A percentile compares a stretch with the other conserved stretches of the same genome.
Evolutionary conservation across 1,140 invertebrate species (phyloP).

Genomic region (Zaprionus camerounensis): DNA sequence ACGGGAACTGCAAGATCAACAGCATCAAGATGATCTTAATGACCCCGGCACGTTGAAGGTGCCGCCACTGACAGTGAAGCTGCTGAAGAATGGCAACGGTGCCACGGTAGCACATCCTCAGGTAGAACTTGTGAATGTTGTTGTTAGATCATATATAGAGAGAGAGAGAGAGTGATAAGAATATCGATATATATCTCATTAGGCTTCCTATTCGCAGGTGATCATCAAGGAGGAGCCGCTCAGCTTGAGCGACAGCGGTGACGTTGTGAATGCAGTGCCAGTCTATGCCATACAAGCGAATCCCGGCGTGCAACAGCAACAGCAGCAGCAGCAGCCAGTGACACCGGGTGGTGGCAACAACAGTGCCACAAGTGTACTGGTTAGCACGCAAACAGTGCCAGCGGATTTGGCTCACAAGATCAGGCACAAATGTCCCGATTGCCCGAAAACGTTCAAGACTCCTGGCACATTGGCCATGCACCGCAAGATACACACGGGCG

Average conservation of each 20-base stretch:
- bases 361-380: slow-evolving; percentile 73
- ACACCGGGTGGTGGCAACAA: slow-evolving; percentile 53
- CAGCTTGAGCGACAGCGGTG: slow-evolving; percentile 70
- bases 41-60: slow-evolving; percentile 69
- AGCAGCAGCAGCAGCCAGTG: slow-evolving; percentile 4
- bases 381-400: slow-evolving; percentile 71
- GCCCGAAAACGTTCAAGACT: slow-evolving; percentile 81
- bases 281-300: slow-evolving; percentile 82
- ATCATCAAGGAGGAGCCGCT: slow-evolving; percentile 81
- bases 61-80: slow-evolving; percentile 78
- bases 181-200: slow-evolving; percentile 2
- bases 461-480: slow-evolving; percentile 82
- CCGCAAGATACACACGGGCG: slow-evolving; percentile 83
- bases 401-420: slow-evolving; percentile 74
- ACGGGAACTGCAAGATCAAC: slow-evolving; percentile 43
- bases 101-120: slow-evolving; percentile 72
- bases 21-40: slow-evolving; percentile 61
- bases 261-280: slow-evolving; percentile 72
- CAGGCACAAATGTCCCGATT: slow-evolving; percentile 83
- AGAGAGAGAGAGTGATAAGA: too few relatives aligned
- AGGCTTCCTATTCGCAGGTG: slow-evolving; percentile 49
- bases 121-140: slow-evolving; percentile 17
- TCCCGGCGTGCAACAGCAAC: slow-evolving; percentile 42
- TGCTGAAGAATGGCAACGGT: slow-evolving; percentile 74
- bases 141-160: background rate